phyloP scores from a whole-genome alignment of 2,797 vertebrate genomes.

The Clarias laeviceps region DNA sequence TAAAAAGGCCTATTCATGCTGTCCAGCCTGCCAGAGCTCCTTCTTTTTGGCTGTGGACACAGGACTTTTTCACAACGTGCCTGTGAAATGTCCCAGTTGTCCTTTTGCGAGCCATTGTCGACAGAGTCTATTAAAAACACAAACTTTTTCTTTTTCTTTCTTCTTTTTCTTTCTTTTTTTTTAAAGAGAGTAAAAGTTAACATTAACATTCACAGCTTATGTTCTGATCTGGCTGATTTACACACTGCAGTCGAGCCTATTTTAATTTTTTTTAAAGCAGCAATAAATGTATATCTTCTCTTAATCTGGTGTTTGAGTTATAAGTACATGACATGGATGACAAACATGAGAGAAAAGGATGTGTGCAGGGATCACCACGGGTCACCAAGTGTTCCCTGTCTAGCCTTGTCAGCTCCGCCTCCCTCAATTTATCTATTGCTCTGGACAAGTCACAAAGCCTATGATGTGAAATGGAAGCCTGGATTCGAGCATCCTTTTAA shows the following conservation, averaged over 20 bases:
- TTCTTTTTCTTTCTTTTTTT: conserved; percentile 62
- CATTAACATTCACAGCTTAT: conserved; percentile 67
- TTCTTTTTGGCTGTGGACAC: conserved; percentile 88
- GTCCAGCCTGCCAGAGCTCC: conserved; percentile 86
- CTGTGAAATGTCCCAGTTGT: conserved; percentile 85
- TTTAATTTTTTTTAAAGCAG: not conserved
- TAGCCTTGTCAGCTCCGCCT: conserved; percentile 31
- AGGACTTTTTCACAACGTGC: conserved; percentile 90
- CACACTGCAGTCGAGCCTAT: conserved; percentile 6
- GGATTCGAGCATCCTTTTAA: conserved; percentile 28
- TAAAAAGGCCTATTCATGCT: conserved; percentile 93
- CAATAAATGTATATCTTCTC: conserved; percentile 44
- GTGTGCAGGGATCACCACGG: conserved; percentile 53
- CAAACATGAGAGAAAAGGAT: conserved; percentile 65
- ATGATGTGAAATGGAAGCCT: conserved; percentile 45
- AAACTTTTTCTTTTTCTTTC: conserved; percentile 62
- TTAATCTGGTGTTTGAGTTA: conserved; percentile 61
- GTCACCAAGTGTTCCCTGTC: conserved; percentile 50
- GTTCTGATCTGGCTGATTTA: conserved; percentile 74
- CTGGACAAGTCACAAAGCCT: conserved; percentile 47
- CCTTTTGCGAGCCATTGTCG: conserved; percentile 76
- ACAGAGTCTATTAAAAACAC: conserved; percentile 74
- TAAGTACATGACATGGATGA: conserved; percentile 73
- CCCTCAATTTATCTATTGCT: conserved; percentile 39
- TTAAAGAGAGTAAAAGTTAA: conserved; percentile 67